A percentile compares a stretch with the other conserved stretches of the same genome.
Evolutionary conservation across 2,888 invertebrate genomes (phyloP).

Genomic region (Parnassius glacialis): DNA sequence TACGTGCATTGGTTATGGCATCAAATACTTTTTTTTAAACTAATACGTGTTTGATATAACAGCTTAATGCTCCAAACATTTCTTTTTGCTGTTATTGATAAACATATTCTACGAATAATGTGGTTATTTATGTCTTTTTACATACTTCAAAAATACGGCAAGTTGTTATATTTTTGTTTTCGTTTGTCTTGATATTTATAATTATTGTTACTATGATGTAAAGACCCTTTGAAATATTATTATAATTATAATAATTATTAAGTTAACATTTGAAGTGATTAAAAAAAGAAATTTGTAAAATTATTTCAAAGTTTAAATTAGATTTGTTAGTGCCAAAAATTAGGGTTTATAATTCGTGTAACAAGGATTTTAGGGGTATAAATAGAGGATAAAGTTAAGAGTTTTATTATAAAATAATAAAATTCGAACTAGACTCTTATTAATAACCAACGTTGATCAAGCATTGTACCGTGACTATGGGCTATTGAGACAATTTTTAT

Average conservation of each 20-base stretch:
- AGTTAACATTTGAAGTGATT: slow-evolving; percentile 42
- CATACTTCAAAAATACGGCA: slow-evolving; percentile 18
- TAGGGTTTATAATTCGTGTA: slow-evolving; percentile 69
- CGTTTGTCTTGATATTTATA: neutral
- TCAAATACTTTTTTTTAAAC: neutral
- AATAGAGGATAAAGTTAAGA: slow-evolving; percentile 61
- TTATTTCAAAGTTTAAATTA: slow-evolving; percentile 66
- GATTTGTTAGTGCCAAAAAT: slow-evolving; percentile 78
- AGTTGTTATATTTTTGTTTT: slow-evolving; percentile 5
- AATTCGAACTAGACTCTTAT: too few relatives aligned
- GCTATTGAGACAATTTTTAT: slow-evolving; percentile 69
- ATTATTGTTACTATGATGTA: slow-evolving; percentile 8
- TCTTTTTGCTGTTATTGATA: slow-evolving; percentile 35
- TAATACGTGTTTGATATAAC: slow-evolving; percentile 12
- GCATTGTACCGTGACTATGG: slow-evolving; percentile 55
- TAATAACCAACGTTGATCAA: slow-evolving; percentile 57
- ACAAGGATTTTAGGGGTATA: slow-evolving; percentile 70
- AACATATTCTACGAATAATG: neutral
- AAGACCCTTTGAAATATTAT: too few relatives aligned
- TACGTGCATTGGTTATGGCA: neutral
- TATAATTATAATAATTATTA: too few relatives aligned
- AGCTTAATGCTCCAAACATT: slow-evolving; percentile 59
- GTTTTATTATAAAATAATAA: slow-evolving; percentile 72
- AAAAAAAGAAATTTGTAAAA: slow-evolving; percentile 37
- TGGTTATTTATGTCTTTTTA: slow-evolving; percentile 5